Evolutionary conservation across 2,113 vertebrate species (phyloP).

Genomic region (Cepphus grylle): DNA sequence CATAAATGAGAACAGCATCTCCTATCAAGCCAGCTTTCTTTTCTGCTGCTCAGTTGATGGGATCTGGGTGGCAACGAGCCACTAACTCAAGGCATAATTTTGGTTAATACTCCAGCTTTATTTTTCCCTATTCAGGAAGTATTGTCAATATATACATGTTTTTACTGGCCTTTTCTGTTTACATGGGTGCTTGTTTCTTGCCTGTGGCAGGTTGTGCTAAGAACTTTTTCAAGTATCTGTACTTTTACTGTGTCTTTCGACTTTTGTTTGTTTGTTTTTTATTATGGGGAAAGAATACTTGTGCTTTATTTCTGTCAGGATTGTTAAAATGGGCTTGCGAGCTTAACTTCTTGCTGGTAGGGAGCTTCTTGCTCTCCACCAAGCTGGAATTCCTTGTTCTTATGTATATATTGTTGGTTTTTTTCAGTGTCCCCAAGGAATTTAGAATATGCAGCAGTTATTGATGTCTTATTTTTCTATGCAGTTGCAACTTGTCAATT

Average conservation of each 20-base stretch:
- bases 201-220: neutral
- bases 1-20: neutral
- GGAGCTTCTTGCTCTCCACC: neutral
- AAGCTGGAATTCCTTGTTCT: neutral
- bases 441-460: neutral
- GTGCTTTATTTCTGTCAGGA: neutral
- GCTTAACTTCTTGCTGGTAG: neutral
- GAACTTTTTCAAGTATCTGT: neutral
- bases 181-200: neutral
- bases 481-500: neutral
- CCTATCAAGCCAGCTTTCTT: neutral
- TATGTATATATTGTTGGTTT: neutral
- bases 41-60: neutral
- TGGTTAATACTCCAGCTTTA: neutral
- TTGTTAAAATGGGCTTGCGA: neutral
- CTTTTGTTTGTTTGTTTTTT: neutral
- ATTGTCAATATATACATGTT: neutral
- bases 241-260: neutral
- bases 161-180: slow-evolving; percentile 1
- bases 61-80: neutral
- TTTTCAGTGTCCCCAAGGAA: neutral
- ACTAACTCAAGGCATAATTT: neutral
- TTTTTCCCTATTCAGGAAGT: neutral
- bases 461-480: neutral
- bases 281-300: neutral